Evolutionary conservation across 2,888 invertebrate species (phyloP).

Genomic region (Sinelater perroti): DNA sequence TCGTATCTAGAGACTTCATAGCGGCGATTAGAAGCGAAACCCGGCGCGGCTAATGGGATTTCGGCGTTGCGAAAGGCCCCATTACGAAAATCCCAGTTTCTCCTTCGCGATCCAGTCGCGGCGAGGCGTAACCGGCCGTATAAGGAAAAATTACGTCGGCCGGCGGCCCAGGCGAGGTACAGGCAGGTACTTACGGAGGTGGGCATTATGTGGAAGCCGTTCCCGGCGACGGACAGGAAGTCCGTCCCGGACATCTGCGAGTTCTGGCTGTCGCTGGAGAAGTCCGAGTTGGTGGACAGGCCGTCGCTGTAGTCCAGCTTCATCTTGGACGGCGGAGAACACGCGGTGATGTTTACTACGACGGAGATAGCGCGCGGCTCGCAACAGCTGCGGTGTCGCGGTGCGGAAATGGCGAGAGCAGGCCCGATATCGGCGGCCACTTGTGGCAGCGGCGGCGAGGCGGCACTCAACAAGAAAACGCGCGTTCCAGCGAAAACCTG

Average conservation of each 20-base stretch:
- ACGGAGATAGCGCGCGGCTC: conserved; percentile 22
- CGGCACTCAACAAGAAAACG: conserved; percentile 36
- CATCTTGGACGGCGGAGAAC: conserved; percentile 45
- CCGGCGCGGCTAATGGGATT: conserved; percentile 2
- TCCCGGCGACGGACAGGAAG: conserved; percentile 55
- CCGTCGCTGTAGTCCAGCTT: conserved; percentile 59
- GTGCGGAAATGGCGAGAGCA: conserved; percentile 24
- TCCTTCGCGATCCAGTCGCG: not conserved
- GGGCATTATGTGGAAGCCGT: conserved; percentile 50
- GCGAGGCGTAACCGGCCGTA: not conserved
- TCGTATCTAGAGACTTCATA: too few species aligned
- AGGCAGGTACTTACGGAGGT: conserved; percentile 54
- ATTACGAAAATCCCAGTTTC: conserved; percentile 20
- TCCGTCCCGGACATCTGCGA: conserved; percentile 56
- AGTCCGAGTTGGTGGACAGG: conserved; percentile 59
- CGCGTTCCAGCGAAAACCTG: conserved; percentile 46
- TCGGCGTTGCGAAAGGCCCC: conserved; percentile 2
- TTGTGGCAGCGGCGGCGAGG: conserved; percentile 41
- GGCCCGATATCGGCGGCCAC: conserved; percentile 20
- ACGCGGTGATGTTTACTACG: conserved; percentile 34
- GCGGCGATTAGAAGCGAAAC: too few species aligned
- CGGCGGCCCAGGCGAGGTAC: too few species aligned
- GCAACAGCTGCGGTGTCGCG: conserved; percentile 32
- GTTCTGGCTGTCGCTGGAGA: conserved; percentile 59
- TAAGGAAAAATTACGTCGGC: too few species aligned